Evolutionary conservation across 2,113 vertebrate genomes (phyloP), one percentile per base, ranked within the genome.

Genomic region (Limnothrissa miodon): DNA sequence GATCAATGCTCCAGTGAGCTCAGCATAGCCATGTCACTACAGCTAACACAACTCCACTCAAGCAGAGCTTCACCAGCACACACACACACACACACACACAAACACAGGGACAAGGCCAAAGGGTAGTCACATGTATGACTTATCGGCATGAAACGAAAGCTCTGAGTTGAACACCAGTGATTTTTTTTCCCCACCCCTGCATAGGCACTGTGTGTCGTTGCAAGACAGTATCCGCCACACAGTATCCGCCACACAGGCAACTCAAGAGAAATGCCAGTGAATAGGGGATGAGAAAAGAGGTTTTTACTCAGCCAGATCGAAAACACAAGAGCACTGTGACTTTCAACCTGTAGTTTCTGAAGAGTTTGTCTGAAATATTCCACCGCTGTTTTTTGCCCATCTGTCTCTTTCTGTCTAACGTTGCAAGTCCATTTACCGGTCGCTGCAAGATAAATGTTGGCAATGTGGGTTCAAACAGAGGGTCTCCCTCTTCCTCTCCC

Each of bases 381-480:
- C 36, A 13, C 29, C 36, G 62, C 62, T 46, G 10, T 45, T 29
- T 42, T 66, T 7, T 8, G 8, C 9, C 7, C 21, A 1, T 25
- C 25, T 66, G 1, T 25, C 59, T 29, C 59, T 29, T 11, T 25
- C n/a, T 25, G 11, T 48, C 15, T 48, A 2, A 15, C 46, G 23
- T 56, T 56, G 51, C 6, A 56, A 56, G 5, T 56, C 51, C 19
- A 19, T 56, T 23, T 56, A 23, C 51, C 15, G 25, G 66, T 39
- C 29, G 17, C 66, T 74, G 66, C 5, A 36, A 13, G 4, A 74
- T 33, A 74, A 66, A 74, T 74, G 66, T 74, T 74, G 66, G 66
- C 25, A 74, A 15, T 74, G 66, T 74, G 79, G 39, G 45, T 53
- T 42, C 79, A 79, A 83, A 25, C 56, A 44, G 48, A 82, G 44